Evolutionary conservation across 2,888 invertebrate genomes (phyloP).

Genomic region (Ochropleura plecta): DNA sequence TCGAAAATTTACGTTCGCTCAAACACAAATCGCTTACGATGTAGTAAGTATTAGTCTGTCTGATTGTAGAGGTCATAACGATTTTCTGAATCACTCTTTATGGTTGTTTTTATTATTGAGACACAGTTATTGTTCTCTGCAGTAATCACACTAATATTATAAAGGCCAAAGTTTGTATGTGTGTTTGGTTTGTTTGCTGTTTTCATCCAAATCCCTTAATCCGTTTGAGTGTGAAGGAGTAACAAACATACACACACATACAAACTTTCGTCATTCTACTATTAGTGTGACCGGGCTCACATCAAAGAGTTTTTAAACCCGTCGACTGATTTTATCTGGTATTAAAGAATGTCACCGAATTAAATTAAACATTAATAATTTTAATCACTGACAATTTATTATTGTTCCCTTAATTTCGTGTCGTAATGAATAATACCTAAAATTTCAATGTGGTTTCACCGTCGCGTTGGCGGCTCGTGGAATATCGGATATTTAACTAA

Average conservation of each 20-base stretch:
- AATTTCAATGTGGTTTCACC: slow-evolving; percentile 59
- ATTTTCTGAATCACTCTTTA: slow-evolving; percentile 8
- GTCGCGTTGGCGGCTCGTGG: slow-evolving; percentile 27
- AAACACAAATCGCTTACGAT: slow-evolving; percentile 53
- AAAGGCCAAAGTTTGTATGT: neutral
- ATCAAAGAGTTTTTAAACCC: neutral
- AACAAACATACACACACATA: no score
- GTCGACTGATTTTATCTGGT: neutral
- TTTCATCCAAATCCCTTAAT: no score
- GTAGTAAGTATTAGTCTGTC: slow-evolving; percentile 30
- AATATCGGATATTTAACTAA: slow-evolving; percentile 67
- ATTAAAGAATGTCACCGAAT: slow-evolving; percentile 1
- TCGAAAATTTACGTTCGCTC: slow-evolving; percentile 57
- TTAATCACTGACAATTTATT: slow-evolving; percentile 28
- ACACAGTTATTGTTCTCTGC: neutral
- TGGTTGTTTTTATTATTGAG: slow-evolving; percentile 12
- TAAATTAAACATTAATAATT: slow-evolving; percentile 8
- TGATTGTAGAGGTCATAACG: slow-evolving; percentile 21
- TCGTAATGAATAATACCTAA: slow-evolving; percentile 48
- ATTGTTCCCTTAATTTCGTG: slow-evolving; percentile 29
- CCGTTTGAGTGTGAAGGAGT: no score
- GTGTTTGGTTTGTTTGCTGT: no score
- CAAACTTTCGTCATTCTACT: no score
- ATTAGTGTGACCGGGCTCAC: neutral
- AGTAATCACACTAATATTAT: no score